Base-by-base conservation (phyloP, 2,113 vertebrate genomes). In the Boulengeromyrus knoepffleri region DNA sequence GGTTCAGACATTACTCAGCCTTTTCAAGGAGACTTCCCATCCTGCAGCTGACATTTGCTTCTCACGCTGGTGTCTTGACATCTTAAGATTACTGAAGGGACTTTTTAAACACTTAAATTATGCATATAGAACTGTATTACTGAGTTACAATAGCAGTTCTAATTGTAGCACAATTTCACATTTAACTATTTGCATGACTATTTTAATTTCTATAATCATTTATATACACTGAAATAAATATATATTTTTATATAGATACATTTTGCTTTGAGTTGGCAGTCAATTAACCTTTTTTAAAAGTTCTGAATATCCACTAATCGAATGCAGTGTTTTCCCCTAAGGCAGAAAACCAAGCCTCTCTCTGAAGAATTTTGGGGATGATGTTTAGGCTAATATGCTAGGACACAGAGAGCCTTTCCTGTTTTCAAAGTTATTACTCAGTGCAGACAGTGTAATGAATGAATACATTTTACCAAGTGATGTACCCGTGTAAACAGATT, bases 1-100 rank as follows among this genome's bases (percentile, higher is more conserved):
- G 70, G 70, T 50, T 77, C 62, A 89, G 56, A 88, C 88, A 88
- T 89, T 74, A 77, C 87, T 45, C 62, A n/a, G 39, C n/a, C 19
- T 19, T 36, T 19, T 19, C 27, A 87, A 21, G 46, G 62, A 74
- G 80, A 58, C 80, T 39, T 45, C 27, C 85, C 49, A 77, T 53
- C 21, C 53, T 50, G 58, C 6, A 87, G 19, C 46, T 47, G 47
- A 46, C 52, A 17, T 74, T 70, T 70, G 5, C 45, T 5, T 50
- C 36, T 52, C 66, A 42, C 47, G 17, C 3, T 77, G 27, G 36
- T 62, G 27, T 39, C 19, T 19, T 77, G 85, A 88, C 47, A 88
- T 80, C 36, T 53, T 36, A 17, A 8, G 62, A 17, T 19, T 70
- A 15, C 47, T 88, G 45, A 74, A n/a, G 50, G 13, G 10, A 36